Evolutionary conservation across 64 coral and sea anemone genomes (phyloP).

Genomic region (Montipora capricornis): DNA sequence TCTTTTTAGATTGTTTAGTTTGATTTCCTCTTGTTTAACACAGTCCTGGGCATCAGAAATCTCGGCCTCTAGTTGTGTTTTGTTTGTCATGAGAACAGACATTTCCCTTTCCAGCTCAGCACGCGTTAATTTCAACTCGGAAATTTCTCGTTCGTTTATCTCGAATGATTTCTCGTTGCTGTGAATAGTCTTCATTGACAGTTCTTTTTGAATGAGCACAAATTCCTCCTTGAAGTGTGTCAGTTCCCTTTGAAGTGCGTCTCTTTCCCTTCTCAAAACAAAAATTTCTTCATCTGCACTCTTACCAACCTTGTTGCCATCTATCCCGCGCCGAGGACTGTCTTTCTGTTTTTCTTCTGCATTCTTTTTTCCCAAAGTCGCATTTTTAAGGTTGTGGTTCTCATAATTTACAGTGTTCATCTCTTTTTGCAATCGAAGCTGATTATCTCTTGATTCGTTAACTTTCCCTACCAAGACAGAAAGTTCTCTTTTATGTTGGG

Average conservation of each 20-base stretch:
- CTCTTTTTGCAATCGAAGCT: conserved; percentile 16
- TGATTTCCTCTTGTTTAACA: conserved; percentile 60
- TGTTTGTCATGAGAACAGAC: conserved; percentile 43
- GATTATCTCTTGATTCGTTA: conserved; percentile 42
- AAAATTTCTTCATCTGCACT: conserved; percentile 49
- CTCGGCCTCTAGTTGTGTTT: conserved; percentile 78
- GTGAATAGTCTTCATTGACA: conserved; percentile 50
- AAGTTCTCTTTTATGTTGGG: conserved; percentile 56
- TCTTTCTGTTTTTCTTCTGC: conserved; percentile 32
- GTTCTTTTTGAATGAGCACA: conserved; percentile 27
- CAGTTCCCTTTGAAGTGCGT: conserved; percentile 67
- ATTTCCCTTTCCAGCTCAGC: conserved; percentile 70
- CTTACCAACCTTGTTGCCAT: conserved; percentile 8
- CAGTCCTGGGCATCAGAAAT: conserved; percentile 57
- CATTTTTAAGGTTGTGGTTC: conserved; percentile 61
- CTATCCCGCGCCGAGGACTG: conserved; percentile 24
- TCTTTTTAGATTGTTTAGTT: conserved; percentile 46
- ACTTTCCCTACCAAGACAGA: conserved; percentile 46
- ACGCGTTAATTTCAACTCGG: conserved; percentile 58
- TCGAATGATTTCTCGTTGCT: conserved; percentile 43
- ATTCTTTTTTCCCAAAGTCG: conserved; percentile 36
- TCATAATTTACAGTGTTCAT: conserved; percentile 55
- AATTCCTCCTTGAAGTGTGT: conserved; percentile 44
- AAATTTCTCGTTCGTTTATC: conserved; percentile 61
- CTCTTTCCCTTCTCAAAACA: conserved; percentile 64